phyloP scores from a whole-genome alignment of 2,113 vertebrate genomes.

The Coracopsis vasa region DNA sequence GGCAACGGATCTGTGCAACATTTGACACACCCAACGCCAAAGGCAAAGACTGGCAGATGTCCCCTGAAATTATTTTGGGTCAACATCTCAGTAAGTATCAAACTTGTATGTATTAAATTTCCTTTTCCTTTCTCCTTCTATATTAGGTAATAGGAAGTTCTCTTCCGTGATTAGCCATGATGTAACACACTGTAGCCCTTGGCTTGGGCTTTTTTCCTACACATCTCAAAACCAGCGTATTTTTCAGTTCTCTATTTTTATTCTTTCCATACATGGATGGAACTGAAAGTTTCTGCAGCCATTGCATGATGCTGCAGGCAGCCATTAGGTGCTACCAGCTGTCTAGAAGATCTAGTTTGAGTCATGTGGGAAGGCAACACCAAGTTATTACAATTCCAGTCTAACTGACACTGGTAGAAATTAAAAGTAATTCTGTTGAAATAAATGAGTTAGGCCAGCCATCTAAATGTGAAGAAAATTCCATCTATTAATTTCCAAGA shows the following conservation, averaged over 20 bases:
- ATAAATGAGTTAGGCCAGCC: background rate
- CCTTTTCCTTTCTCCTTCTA: background rate
- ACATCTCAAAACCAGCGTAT: background rate
- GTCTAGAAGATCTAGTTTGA: background rate
- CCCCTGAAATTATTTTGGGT: background rate
- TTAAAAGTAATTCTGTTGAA: background rate
- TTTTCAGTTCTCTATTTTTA: slow-evolving; percentile 23
- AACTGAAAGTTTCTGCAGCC: slow-evolving; percentile 6
- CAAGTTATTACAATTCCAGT: background rate
- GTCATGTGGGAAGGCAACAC: background rate
- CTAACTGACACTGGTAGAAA: background rate
- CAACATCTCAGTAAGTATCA: background rate
- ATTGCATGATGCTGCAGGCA: background rate
- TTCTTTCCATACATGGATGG: background rate
- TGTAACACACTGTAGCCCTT: background rate
- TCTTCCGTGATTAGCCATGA: background rate
- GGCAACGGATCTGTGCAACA: slow-evolving; percentile 94
- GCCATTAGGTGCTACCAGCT: background rate
- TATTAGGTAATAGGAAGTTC: background rate
- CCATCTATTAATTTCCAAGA: background rate
- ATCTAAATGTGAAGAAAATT: background rate
- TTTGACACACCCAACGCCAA: slow-evolving; percentile 93
- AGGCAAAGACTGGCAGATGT: slow-evolving; percentile 98
- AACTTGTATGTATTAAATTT: background rate
- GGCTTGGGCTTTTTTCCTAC: background rate